A percentile compares a stretch with the other conserved stretches of the same genome.
These are phyloP conservation scores for Calephelis nemesis DNA, from an alignment of 1,140 invertebrate genomes.

Conservation along the genomic window DNA sequence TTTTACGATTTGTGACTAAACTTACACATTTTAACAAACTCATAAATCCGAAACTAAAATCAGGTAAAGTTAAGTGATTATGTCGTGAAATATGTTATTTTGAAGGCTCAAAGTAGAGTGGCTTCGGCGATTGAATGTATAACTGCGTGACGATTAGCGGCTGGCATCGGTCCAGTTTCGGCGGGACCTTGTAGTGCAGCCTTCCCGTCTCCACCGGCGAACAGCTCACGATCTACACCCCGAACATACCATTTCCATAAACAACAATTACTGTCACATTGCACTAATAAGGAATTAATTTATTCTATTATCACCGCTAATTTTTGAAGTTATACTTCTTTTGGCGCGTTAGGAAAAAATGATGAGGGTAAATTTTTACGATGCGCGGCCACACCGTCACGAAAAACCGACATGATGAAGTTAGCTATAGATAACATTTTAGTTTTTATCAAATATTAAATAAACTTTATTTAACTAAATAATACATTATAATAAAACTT, in stretches of 20 bases:
- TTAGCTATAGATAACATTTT: no score
- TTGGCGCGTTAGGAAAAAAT: no score
- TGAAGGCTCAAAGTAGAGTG: conserved; percentile 28
- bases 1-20: no score
- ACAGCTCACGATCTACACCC: not conserved
- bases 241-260: not conserved
- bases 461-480: no score
- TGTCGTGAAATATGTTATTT: conserved; percentile 29
- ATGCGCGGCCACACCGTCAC: no score
- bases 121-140: conserved; percentile 45
- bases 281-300: not conserved
- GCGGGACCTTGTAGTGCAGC: conserved; percentile 39
- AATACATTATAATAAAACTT: no score
- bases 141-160: conserved; percentile 60
- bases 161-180: conserved; percentile 54
- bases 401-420: no score
- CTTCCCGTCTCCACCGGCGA: conserved; percentile 24
- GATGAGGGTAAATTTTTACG: no score
- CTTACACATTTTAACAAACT: no score
- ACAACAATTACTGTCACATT: not conserved
- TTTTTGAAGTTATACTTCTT: no score
- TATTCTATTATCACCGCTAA: not conserved
- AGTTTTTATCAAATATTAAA: no score
- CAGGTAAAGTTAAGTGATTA: not conserved
- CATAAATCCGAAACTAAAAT: no score